Percentiles rank a stretch among this genome's conserved stretches.
phyloP scores from a whole-genome alignment of 2,888 invertebrate genomes.

The Schizaphis graminum region DNA sequence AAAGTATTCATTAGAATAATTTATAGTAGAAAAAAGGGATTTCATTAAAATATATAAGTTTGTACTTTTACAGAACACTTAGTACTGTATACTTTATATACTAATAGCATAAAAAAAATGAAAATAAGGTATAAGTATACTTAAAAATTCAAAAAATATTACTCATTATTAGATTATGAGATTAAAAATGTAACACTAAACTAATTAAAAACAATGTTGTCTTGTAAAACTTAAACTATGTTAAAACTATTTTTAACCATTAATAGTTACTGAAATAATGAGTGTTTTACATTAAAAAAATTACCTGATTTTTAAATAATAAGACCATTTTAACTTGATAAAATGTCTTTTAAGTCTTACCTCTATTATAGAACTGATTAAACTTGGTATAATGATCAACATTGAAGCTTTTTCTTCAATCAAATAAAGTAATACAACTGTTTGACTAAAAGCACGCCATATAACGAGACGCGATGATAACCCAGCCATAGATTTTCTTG shows the following conservation, averaged over 20 bases:
- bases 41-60: too few species aligned
- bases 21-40: too few species aligned
- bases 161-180: not conserved
- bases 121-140: too few species aligned
- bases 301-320: not conserved
- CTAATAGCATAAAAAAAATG: too few species aligned
- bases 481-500: constrained; percentile 87
- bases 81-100: too few species aligned
- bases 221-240: not conserved
- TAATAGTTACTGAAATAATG: not conserved
- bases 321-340: not conserved
- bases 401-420: constrained; percentile 93
- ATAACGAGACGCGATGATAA: constrained; percentile 89
- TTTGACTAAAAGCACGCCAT: constrained; percentile 95
- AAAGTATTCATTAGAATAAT: too few species aligned
- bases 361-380: constrained; percentile 90
- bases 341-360: constrained; percentile 72
- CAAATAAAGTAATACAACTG: constrained; percentile 91
- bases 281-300: not conserved
- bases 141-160: too few species aligned
- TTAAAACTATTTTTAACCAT: not conserved
- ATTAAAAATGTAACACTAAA: not conserved
- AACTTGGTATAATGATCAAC: constrained; percentile 88
- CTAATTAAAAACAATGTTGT: not conserved
- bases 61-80: too few species aligned